Percentiles rank a stretch among this genome's conserved stretches.
Evolutionary conservation across 2,113 vertebrate species (phyloP).

Genomic region (Corynorhinus townsendii): DNA sequence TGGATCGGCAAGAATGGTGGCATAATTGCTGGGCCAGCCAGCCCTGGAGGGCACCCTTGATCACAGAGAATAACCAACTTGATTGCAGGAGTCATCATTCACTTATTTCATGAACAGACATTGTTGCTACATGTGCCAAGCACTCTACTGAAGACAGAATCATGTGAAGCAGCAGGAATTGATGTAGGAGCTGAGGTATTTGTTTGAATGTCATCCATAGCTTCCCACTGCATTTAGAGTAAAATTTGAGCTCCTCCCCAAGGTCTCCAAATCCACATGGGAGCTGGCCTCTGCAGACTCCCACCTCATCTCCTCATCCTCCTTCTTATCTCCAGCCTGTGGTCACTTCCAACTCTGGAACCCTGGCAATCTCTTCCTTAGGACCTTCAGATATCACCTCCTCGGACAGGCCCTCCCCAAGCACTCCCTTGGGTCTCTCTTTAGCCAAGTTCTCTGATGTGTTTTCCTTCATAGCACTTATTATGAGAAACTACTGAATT

Average conservation of each 20-base stretch:
- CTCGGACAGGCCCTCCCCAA: background rate
- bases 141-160: background rate
- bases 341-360: too few relatives aligned
- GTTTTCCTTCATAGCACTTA: background rate
- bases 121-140: too few relatives aligned
- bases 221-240: background rate
- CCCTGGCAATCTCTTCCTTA: background rate
- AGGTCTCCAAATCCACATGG: background rate
- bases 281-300: background rate
- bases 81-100: background rate
- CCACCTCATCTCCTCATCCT: background rate
- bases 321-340: background rate
- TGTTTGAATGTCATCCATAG: background rate
- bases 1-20: background rate
- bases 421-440: background rate
- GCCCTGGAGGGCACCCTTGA: background rate
- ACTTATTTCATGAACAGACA: background rate
- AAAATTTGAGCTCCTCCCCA: background rate
- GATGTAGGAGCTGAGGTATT: background rate
- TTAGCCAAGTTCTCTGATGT: background rate
- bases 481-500: background rate
- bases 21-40: background rate
- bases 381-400: background rate
- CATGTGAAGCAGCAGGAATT: background rate
- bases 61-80: background rate